Percentiles rank a stretch among this genome's conserved stretches.
These are phyloP conservation scores for Ondatra zibethicus DNA, from an alignment of 2,113 vertebrate species.

Conservation along the genomic window DNA sequence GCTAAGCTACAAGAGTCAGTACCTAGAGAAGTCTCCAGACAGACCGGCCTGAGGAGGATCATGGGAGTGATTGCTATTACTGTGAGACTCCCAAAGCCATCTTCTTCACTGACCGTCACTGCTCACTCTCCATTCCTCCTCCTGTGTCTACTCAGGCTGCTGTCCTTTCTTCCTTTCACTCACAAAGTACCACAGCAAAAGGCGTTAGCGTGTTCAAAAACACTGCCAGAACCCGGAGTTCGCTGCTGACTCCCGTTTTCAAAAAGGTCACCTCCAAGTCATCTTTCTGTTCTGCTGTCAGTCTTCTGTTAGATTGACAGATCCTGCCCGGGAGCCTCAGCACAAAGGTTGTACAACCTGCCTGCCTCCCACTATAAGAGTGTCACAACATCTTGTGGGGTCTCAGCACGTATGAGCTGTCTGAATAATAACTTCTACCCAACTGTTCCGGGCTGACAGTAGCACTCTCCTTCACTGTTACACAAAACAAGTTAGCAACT, in stretches of 20 bases:
- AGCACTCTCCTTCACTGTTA: neutral
- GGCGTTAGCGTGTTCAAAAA: neutral
- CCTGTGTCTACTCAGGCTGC: neutral
- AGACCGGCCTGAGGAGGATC: neutral
- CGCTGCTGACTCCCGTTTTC: neutral
- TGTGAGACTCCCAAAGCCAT: neutral
- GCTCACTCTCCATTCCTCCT: neutral
- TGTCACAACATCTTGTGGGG: neutral
- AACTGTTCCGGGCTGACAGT: neutral
- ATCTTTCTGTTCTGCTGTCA: neutral
- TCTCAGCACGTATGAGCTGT: neutral
- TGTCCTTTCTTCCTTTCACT: neutral
- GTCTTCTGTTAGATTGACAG: neutral
- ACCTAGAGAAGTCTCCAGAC: neutral
- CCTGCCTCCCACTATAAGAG: neutral
- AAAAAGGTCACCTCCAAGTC: neutral
- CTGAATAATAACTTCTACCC: conserved; percentile 18
- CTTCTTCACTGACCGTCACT: too few relatives aligned
- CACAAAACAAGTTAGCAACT: neutral
- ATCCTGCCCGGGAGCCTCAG: neutral
- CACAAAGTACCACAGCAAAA: neutral
- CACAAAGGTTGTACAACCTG: neutral
- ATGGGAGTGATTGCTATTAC: neutral
- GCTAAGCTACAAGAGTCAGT: neutral
- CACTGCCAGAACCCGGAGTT: neutral